Evolutionary conservation across 1,140 invertebrate genomes (phyloP).

Genomic region (Heterodera carotae): DNA sequence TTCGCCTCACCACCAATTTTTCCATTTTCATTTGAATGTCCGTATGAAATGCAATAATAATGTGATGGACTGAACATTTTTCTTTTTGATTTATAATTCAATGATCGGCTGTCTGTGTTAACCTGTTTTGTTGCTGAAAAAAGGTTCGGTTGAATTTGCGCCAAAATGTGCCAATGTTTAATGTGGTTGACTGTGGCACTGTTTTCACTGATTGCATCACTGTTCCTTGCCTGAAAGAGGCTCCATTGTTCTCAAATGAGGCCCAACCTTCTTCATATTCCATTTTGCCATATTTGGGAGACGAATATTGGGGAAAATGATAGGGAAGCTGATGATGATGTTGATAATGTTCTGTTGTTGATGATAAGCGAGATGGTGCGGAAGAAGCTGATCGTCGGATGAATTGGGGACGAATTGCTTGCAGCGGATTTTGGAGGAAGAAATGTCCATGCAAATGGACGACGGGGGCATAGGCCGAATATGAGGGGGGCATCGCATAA

Average conservation of each 20-base stretch:
- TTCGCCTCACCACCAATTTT: neutral
- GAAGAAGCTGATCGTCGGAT: neutral
- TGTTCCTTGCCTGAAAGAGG: neutral
- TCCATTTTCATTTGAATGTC: neutral
- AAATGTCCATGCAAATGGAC: slow-evolving; percentile 32
- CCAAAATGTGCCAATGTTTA: neutral
- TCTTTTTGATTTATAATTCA: too few species aligned
- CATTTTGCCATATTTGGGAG: neutral
- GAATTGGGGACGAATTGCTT: neutral
- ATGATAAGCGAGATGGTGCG: neutral
- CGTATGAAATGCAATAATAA: neutral
- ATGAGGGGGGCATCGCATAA: slow-evolving; percentile 1
- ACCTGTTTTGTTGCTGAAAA: neutral
- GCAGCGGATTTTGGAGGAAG: neutral
- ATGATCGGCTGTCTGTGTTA: too few species aligned
- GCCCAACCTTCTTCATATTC: neutral
- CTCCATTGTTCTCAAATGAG: neutral
- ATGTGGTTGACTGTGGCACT: neutral
- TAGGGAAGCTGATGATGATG: neutral
- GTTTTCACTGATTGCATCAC: neutral
- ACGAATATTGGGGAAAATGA: neutral
- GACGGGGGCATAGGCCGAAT: slow-evolving; percentile 14
- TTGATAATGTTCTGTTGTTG: neutral
- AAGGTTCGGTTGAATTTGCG: neutral
- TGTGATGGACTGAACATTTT: neutral